Percentiles rank a stretch among this genome's conserved stretches.
Evolutionary conservation across 2,113 vertebrate species (phyloP).

Genomic region (Phodopus roborovskii): DNA sequence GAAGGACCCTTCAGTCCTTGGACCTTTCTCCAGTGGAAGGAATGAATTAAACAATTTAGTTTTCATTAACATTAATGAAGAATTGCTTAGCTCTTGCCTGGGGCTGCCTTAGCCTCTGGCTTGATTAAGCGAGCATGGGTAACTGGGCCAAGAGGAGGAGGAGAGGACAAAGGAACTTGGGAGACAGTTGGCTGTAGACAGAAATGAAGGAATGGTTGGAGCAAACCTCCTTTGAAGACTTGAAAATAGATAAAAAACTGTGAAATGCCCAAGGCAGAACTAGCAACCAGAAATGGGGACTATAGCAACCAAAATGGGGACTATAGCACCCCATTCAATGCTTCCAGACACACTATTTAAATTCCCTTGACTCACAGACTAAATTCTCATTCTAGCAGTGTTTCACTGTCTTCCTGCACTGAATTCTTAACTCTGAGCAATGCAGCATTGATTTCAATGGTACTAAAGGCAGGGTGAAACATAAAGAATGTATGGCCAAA

Average conservation of each 20-base stretch:
- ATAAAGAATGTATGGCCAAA: not conserved
- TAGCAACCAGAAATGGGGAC: not conserved
- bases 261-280: not conserved
- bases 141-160: not conserved
- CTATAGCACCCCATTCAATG: not conserved
- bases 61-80: slow-evolving; percentile 23
- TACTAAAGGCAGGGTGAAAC: not conserved
- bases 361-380: slow-evolving; percentile 7
- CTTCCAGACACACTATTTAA: not conserved
- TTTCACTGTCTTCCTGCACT: not conserved
- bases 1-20: slow-evolving; percentile 17
- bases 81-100: not conserved
- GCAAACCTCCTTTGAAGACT: not conserved
- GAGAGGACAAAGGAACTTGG: not conserved
- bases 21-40: not conserved
- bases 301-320: too few species aligned
- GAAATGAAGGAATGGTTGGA: not conserved
- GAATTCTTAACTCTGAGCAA: slow-evolving; percentile 47
- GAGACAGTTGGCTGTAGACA: not conserved
- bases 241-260: not conserved
- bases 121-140: not conserved
- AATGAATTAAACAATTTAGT: slow-evolving; percentile 38
- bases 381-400: not conserved
- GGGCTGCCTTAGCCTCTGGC: not conserved
- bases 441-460: not conserved